Conservation (phyloP, 1,140 invertebrate genomes). For the Drosophila prosaltans region DNA sequence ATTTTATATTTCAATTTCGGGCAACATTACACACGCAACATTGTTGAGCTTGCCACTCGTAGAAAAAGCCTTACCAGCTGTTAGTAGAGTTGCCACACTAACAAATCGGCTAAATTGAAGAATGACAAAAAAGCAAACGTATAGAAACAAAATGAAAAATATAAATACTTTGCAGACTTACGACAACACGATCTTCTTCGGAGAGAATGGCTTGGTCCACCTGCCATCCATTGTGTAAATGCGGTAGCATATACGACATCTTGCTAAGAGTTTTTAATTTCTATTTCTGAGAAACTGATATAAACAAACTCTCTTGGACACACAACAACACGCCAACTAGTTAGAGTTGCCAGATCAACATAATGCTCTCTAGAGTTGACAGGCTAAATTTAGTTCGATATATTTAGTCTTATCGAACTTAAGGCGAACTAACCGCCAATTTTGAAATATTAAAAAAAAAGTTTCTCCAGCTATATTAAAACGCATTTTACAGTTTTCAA, state of each 20-base stretch:
- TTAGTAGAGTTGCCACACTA: neutral
- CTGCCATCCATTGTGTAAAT: constrained; percentile 99
- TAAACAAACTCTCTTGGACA: constrained; percentile 53
- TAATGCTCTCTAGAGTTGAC: neutral
- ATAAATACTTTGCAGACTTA: constrained; percentile 81
- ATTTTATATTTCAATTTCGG: too few species aligned
- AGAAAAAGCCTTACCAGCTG: neutral
- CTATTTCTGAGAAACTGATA: constrained; percentile 15
- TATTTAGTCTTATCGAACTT: neutral
- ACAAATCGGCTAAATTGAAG: neutral
- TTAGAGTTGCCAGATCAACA: neutral
- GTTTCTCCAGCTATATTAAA: too few species aligned
- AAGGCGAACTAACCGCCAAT: neutral
- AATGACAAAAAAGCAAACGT: neutral
- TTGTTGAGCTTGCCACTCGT: neutral
- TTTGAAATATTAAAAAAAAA: neutral
- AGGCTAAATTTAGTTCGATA: neutral
- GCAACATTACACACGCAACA: neutral
- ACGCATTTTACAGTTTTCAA: too few species aligned
- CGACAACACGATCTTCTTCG: constrained; percentile 98
- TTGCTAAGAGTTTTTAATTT: constrained; percentile 61
- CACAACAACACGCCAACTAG: neutral
- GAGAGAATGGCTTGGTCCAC: constrained; percentile 99
- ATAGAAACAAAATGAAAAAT: neutral
- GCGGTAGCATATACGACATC: constrained; percentile 99